Evolutionary conservation across 2,888 invertebrate genomes (phyloP).

Genomic region (Limnephilus auricula): DNA sequence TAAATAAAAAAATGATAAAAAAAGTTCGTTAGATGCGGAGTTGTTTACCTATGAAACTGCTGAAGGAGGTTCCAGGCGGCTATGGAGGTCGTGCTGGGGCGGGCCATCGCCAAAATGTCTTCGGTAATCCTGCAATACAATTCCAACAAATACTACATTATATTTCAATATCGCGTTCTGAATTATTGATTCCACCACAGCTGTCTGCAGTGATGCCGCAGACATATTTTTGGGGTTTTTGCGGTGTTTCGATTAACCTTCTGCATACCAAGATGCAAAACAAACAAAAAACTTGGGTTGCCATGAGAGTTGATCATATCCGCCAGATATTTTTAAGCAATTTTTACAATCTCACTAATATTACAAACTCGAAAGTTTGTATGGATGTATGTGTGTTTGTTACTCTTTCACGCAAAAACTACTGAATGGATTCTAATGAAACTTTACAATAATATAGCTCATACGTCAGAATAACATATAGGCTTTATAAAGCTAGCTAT

Average conservation of each 20-base stretch:
- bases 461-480: too few species aligned
- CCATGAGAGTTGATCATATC: conserved; percentile 67
- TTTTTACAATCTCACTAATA: too few species aligned
- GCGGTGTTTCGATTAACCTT: background rate
- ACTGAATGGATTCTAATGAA: too few species aligned
- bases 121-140: conserved; percentile 87
- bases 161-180: background rate
- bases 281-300: background rate
- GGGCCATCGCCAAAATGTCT: conserved; percentile 92
- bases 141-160: background rate
- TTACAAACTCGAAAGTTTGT: too few species aligned
- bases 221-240: background rate
- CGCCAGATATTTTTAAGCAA: too few species aligned
- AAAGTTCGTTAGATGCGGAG: too few species aligned
- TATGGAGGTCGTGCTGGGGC: conserved; percentile 87
- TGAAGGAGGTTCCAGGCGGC: conserved; percentile 86
- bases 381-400: too few species aligned
- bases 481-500: too few species aligned
- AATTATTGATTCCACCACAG: background rate
- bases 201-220: background rate
- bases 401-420: too few species aligned
- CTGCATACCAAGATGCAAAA: background rate
- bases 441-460: too few species aligned
- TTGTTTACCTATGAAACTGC: conserved; percentile 84
- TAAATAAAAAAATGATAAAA: too few species aligned